Evolutionary conservation across 2,797 vertebrate species (phyloP), one percentile per base, ranked within the genome.

Genomic region (Hydrophis major): DNA sequence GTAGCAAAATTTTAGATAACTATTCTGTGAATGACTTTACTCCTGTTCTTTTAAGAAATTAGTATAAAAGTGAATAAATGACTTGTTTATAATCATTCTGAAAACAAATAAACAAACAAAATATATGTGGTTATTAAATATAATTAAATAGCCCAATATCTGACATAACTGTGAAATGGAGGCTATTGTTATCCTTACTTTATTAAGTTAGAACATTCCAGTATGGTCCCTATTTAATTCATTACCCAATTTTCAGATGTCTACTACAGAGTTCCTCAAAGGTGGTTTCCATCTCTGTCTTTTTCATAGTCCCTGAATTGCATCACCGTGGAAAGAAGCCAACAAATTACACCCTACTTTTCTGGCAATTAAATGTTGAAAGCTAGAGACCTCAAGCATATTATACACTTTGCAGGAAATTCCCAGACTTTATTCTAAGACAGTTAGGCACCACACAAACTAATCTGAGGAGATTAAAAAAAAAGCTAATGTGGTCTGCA

Each of bases 371-470:
- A 96, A 96, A 96, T 94, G 89, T 94, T 91, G 94, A 94, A 96
- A 88, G 86, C 92, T 95, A 90, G 91, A 96, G 95, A 95, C 96
- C 95, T 97, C 94, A 90, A 97, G 96, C 96, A 93, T 95, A 94
- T 95, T 96, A 94, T 61, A 94, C 93, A 91, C 95, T 96, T 95
- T 94, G 93, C 93, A 97, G 96, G 96, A 97, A 97, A 97, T 97
- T 97, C 96, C 96, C 94, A 95, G 95, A 92, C 94, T 96, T 96
- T 96, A 94, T 93, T 96, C 95, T 93, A 96, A 95, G 95, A 93
- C 91, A 96, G 94, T 63, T 91, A 95, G 96, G 95, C 95, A 95
- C 93, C 1, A 0, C 92, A 92, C 95, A 78, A 0, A 86, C 93
- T 95, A 89, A 94, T 95, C 92, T 78, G 86, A 96, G 56, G 60